Percentiles rank a stretch among this genome's conserved stretches.
These are phyloP conservation scores for Myiozetetes cayanensis DNA, from an alignment of 2,113 vertebrate species.

Conservation along the genomic window DNA sequence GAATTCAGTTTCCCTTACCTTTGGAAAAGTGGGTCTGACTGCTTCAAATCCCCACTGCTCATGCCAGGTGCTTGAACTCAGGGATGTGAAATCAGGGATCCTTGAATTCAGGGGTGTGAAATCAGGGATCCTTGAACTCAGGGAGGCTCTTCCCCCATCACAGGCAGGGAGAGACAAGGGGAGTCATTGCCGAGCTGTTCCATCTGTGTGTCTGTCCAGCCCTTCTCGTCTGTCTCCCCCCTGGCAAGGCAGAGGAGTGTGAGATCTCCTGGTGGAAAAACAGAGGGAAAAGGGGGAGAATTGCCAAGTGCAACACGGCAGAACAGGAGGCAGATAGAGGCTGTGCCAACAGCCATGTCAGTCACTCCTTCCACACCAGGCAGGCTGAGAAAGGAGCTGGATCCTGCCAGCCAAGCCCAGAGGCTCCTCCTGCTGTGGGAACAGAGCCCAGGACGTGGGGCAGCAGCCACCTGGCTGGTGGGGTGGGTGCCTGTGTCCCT, in stretches of 20 bases:
- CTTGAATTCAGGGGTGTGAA: neutral
- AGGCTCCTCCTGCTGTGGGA: neutral
- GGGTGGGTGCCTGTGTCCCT: neutral
- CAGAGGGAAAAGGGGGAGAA: neutral
- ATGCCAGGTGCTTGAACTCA: neutral
- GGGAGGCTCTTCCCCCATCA: neutral
- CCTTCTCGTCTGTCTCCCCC: neutral
- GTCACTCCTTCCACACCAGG: neutral
- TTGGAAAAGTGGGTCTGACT: neutral
- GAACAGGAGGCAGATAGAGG: neutral
- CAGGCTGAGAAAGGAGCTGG: neutral
- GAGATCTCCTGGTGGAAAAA: neutral
- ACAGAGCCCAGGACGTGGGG: fast-evolving
- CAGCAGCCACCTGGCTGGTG: neutral
- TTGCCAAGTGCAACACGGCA: constrained; percentile 14
- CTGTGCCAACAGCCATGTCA: neutral
- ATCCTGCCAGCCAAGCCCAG: neutral
- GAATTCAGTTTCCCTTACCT: neutral
- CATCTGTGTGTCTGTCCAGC: neutral
- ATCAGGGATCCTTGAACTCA: neutral
- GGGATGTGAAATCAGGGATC: neutral
- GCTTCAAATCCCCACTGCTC: neutral
- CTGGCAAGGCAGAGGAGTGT: neutral
- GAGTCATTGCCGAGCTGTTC: neutral
- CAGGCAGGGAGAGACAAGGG: neutral